Conservation (phyloP, 1,140 invertebrate species). For the Formica exsecta region DNA sequence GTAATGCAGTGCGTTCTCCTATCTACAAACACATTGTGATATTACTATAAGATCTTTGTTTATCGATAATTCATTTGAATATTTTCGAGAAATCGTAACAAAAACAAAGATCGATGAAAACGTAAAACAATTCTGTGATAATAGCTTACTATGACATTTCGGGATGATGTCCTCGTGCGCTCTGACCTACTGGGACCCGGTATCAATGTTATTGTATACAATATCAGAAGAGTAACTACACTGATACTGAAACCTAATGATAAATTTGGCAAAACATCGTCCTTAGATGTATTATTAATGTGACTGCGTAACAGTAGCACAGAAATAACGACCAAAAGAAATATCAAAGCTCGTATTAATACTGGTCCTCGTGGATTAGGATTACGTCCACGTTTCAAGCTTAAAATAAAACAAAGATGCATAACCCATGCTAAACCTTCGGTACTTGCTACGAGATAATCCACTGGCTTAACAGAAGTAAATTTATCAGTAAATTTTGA, state of each 20-base stretch:
- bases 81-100: conserved; percentile 13
- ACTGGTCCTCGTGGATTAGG: conserved; percentile 91
- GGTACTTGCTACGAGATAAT: conserved; percentile 90
- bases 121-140: conserved; percentile 53
- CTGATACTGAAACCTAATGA: conserved; percentile 83
- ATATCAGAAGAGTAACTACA: conserved; percentile 80
- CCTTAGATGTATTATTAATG: conserved; percentile 72
- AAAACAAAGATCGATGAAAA: conserved; percentile 65
- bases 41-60: conserved; percentile 61
- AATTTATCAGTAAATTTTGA: conserved; percentile 71
- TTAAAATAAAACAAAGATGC: conserved; percentile 91
- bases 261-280: conserved; percentile 80
- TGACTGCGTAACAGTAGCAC: conserved; percentile 77
- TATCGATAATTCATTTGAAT: conserved; percentile 57
- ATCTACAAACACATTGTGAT: conserved; percentile 79
- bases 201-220: conserved; percentile 89
- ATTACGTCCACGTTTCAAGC: conserved; percentile 88
- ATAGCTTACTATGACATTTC: conserved; percentile 86
- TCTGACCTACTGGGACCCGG: conserved; percentile 84
- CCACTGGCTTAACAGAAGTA: conserved; percentile 87
- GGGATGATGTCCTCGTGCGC: conserved; percentile 72
- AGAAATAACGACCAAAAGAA: conserved; percentile 81
- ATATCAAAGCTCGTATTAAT: conserved; percentile 86
- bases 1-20: conserved; percentile 84
- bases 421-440: conserved; percentile 92